Evolutionary conservation across 1,140 invertebrate species (phyloP).

Genomic region (Euwallacea similis): DNA sequence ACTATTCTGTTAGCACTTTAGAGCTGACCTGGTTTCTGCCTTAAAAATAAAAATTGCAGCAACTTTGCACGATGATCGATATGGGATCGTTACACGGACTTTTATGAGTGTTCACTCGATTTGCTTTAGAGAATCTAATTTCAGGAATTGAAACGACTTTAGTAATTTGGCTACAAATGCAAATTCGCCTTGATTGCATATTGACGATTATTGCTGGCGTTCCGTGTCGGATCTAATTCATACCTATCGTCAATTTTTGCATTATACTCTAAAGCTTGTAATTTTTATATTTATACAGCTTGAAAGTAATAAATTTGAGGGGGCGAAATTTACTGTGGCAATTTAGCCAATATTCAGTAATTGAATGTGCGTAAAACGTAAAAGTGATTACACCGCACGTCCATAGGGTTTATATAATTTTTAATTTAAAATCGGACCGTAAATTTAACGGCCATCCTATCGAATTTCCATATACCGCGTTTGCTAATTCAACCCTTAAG

Average conservation of each 20-base stretch:
- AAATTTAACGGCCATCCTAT: neutral
- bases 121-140: too few species aligned
- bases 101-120: too few species aligned
- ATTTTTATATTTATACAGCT: too few species aligned
- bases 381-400: conserved; percentile 1
- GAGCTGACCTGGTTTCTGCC: too few species aligned
- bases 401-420: conserved; percentile 4
- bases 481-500: conserved; percentile 12
- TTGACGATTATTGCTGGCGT: neutral
- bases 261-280: neutral
- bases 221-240: neutral
- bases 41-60: too few species aligned
- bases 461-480: conserved; percentile 11
- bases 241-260: neutral
- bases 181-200: neutral
- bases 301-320: neutral
- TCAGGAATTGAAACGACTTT: too few species aligned
- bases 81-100: too few species aligned
- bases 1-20: too few species aligned
- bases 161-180: too few species aligned
- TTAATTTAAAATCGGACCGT: neutral
- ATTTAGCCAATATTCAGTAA: conserved; percentile 11
- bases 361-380: conserved; percentile 5
- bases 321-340: neutral
- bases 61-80: too few species aligned